Conservation (phyloP, 2,113 vertebrate species). For the Mobula birostris region DNA sequence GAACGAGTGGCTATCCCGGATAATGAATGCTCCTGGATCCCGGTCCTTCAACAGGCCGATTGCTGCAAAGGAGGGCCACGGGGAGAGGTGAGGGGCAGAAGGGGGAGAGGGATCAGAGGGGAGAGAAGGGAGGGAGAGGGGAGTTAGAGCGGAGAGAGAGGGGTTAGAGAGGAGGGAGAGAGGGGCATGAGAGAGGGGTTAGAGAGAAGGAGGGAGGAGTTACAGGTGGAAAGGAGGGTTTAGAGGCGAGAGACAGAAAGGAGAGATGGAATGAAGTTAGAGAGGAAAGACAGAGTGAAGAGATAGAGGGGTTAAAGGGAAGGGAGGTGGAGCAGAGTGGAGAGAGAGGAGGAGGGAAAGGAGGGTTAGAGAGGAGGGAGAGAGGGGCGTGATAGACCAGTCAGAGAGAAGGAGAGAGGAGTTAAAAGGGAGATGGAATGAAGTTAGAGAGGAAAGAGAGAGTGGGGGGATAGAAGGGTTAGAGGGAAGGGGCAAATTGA, state of each 20-base stretch:
- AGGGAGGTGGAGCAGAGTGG: background rate
- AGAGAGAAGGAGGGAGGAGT: background rate
- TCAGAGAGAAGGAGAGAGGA: too few relatives aligned
- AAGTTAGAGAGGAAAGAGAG: background rate
- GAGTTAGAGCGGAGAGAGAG: background rate
- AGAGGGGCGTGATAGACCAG: too few relatives aligned
- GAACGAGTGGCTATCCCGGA: conserved; percentile 96
- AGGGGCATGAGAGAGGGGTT: too few relatives aligned
- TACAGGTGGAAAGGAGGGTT: background rate
- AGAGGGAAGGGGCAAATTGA: background rate
- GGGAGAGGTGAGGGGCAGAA: conserved; percentile 10
- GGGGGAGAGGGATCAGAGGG: background rate
- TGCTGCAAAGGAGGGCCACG: conserved; percentile 54
- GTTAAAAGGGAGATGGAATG: too few relatives aligned
- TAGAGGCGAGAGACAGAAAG: background rate
- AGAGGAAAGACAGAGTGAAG: background rate
- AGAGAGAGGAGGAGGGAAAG: too few relatives aligned
- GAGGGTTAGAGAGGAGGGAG: too few relatives aligned
- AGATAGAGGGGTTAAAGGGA: background rate
- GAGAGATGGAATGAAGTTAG: background rate
- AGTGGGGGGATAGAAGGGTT: background rate
- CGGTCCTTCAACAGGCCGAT: conserved; percentile 80
- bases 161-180: background rate
- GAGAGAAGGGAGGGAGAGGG: too few relatives aligned
- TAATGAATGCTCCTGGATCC: conserved; percentile 89